phyloP scores from a whole-genome alignment of 2,113 vertebrate species.

The Spea bombifrons region DNA sequence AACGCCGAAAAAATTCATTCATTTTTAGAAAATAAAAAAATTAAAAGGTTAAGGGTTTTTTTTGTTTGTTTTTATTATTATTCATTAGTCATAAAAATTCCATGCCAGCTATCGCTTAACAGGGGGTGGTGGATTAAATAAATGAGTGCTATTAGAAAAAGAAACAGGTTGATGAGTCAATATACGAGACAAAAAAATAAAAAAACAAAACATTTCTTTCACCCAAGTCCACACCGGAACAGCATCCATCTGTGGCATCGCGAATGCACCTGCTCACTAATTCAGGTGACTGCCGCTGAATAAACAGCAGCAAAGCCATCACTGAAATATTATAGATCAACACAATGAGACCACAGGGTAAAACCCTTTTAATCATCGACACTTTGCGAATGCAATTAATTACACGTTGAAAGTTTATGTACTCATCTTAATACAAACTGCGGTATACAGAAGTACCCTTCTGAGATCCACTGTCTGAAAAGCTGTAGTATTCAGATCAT shows the following conservation, averaged over 20 bases:
- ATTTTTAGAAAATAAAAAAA: too few relatives aligned
- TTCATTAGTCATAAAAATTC: too few relatives aligned
- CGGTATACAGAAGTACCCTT: not conserved
- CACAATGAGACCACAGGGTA: constrained; percentile 9
- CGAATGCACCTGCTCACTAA: constrained; percentile 31
- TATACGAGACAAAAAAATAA: not conserved
- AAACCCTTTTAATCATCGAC: not conserved
- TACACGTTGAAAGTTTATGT: constrained; percentile 13
- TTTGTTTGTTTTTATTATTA: too few relatives aligned
- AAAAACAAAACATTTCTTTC: not conserved
- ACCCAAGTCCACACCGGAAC: not conserved
- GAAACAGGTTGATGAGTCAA: not conserved
- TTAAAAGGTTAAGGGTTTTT: too few relatives aligned
- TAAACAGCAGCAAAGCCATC: constrained; percentile 8
- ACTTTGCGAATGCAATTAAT: not conserved
- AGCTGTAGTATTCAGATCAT: not conserved
- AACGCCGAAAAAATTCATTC: too few relatives aligned
- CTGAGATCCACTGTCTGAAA: not conserved
- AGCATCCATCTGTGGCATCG: constrained; percentile 23
- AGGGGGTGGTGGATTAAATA: not conserved
- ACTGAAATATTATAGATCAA: constrained; percentile 13
- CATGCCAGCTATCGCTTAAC: too few relatives aligned
- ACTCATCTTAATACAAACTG: not conserved
- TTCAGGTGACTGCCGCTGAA: constrained; percentile 20
- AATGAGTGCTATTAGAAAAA: not conserved